These are phyloP conservation scores for Lagria hirta DNA, from an alignment of 2,888 invertebrate species.

Conservation along the genomic window DNA sequence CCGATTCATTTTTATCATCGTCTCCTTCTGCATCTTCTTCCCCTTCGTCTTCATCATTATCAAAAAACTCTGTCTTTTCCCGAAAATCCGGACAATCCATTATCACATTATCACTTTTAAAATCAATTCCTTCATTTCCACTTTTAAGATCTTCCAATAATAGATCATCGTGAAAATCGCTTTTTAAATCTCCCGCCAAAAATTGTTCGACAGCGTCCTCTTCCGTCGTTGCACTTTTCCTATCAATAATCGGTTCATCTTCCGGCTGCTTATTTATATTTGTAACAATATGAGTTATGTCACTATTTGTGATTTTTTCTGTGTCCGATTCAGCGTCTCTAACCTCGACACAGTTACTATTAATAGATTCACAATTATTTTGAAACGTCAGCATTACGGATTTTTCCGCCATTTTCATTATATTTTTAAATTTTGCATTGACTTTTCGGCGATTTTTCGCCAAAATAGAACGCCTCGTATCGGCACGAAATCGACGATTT, in stretches of 20 bases:
- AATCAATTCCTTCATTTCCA: slow-evolving; percentile 35
- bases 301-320: slow-evolving; percentile 32
- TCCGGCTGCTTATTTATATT: slow-evolving; percentile 33
- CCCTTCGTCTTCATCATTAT: slow-evolving; percentile 23
- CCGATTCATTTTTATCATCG: slow-evolving; percentile 6
- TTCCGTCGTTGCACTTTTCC: slow-evolving; percentile 39
- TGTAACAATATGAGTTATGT: slow-evolving; percentile 32
- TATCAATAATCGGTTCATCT: slow-evolving; percentile 29
- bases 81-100: slow-evolving; percentile 33
- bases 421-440: slow-evolving; percentile 23
- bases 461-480: background rate
- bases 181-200: slow-evolving; percentile 48
- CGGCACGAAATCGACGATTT: slow-evolving; percentile 5
- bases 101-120: slow-evolving; percentile 36
- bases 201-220: slow-evolving; percentile 46
- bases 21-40: slow-evolving; percentile 28
- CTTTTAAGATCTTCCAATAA: slow-evolving; percentile 25
- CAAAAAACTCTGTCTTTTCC: slow-evolving; percentile 24
- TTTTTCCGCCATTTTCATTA: slow-evolving; percentile 43
- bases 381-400: slow-evolving; percentile 36
- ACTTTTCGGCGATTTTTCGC: slow-evolving; percentile 6
- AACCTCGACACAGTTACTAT: slow-evolving; percentile 40
- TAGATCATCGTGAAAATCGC: slow-evolving; percentile 36
- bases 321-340: slow-evolving; percentile 18
- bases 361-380: slow-evolving; percentile 40